A percentile compares a stretch with the other conserved stretches of the same genome.
These are phyloP conservation scores for Boleophthalmus pectinirostris DNA, from an alignment of 2,113 vertebrate species.

Conservation along the genomic window DNA sequence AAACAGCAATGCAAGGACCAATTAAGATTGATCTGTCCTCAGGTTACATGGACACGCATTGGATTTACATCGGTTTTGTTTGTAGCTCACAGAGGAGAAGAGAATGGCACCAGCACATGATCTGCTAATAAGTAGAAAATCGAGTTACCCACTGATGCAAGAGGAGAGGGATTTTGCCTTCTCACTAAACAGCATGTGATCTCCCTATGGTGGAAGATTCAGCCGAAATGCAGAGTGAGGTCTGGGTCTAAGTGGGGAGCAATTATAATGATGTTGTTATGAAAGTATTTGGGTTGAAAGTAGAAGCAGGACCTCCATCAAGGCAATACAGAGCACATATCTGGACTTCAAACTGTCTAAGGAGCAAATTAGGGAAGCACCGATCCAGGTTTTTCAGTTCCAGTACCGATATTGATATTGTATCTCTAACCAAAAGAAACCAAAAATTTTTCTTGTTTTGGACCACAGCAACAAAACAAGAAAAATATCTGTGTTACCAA, in stretches of 20 bases:
- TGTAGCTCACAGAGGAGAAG: neutral
- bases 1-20: neutral
- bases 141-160: constrained; percentile 23
- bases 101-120: constrained; percentile 33
- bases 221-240: neutral
- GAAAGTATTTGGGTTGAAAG: neutral
- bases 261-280: neutral
- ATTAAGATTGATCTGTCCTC: neutral
- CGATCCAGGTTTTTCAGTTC: too few species aligned
- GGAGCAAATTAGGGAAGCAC: too few species aligned
- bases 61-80: constrained; percentile 12
- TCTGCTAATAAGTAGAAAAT: constrained; percentile 23
- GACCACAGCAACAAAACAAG: too few species aligned
- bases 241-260: neutral
- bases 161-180: neutral
- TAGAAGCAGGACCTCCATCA: neutral
- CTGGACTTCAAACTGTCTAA: too few species aligned
- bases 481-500: too few species aligned
- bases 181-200: neutral
- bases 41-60: constrained; percentile 2
- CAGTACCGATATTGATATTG: too few species aligned
- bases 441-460: too few species aligned
- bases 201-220: neutral
- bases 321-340: neutral
- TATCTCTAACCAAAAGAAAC: too few species aligned